Percentiles rank a stretch among this genome's conserved stretches.
phyloP scores from a whole-genome alignment of 2,888 invertebrate genomes.

The Mechanitis messenoides region DNA sequence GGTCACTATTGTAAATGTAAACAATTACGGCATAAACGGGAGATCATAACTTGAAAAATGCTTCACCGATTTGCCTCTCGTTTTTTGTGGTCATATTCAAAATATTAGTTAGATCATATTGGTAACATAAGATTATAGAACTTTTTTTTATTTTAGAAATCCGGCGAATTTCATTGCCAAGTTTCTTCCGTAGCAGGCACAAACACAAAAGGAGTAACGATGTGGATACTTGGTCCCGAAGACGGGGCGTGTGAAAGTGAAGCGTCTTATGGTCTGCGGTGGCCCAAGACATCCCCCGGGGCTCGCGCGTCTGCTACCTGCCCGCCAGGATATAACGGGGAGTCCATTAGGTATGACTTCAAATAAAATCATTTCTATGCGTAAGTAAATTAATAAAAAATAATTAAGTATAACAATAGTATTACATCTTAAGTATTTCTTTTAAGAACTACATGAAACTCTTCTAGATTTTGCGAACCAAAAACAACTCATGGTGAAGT shows the following conservation, averaged over 20 bases:
- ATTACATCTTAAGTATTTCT: too few relatives aligned
- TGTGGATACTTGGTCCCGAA: constrained; percentile 80
- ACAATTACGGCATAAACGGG: background rate
- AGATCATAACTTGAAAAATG: background rate
- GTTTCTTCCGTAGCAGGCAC: constrained; percentile 76
- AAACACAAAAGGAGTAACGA: constrained; percentile 75
- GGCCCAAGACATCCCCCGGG: constrained; percentile 83
- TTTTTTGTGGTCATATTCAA: too few relatives aligned
- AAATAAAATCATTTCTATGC: background rate
- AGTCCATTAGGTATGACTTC: constrained; percentile 51
- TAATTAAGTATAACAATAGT: background rate
- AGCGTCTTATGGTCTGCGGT: constrained; percentile 74
- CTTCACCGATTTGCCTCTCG: too few relatives aligned
- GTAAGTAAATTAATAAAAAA: too few relatives aligned
- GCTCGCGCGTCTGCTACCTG: constrained; percentile 75
- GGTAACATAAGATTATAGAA: background rate
- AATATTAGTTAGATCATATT: background rate
- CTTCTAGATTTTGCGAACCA: constrained; percentile 65
- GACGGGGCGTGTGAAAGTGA: constrained; percentile 69
- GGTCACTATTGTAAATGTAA: constrained; percentile 57
- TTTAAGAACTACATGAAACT: background rate
- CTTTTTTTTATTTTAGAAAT: constrained; percentile 75
- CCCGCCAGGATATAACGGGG: constrained; percentile 73
- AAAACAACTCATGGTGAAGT: constrained; percentile 76
- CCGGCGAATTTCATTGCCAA: constrained; percentile 85